These are phyloP conservation scores for Coreoperca whiteheadi DNA, from an alignment of 2,113 vertebrate species.

Conservation along the genomic window DNA sequence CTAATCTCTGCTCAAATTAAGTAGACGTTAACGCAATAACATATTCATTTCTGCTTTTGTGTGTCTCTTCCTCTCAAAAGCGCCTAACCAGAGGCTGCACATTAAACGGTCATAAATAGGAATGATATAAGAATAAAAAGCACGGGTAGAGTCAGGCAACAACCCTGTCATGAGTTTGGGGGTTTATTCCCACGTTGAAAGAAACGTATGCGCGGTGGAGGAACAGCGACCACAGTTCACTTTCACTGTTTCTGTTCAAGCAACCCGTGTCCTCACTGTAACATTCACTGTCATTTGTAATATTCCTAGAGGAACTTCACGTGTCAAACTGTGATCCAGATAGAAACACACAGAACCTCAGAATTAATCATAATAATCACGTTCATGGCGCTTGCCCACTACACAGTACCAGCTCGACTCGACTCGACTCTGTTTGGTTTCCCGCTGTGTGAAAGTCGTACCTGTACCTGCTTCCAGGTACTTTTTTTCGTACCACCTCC, in stretches of 20 bases:
- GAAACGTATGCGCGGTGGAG: too few species aligned
- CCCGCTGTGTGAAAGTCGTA: too few species aligned
- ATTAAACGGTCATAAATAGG: conserved; percentile 27
- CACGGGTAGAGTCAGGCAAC: neutral
- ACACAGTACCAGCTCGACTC: too few species aligned
- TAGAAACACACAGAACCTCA: neutral
- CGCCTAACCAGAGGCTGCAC: neutral
- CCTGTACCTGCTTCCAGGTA: too few species aligned
- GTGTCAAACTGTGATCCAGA: neutral
- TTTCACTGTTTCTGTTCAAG: neutral
- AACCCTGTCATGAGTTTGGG: neutral
- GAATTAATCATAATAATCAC: neutral
- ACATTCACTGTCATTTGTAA: too few species aligned
- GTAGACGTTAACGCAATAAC: conserved; percentile 1
- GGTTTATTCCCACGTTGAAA: neutral
- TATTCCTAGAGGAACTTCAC: neutral
- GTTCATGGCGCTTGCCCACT: too few species aligned
- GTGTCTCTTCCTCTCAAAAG: conserved; percentile 50
- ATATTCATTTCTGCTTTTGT: conserved; percentile 54
- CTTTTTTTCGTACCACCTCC: too few species aligned
- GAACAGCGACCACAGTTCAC: neutral
- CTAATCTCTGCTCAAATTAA: neutral
- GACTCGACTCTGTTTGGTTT: too few species aligned
- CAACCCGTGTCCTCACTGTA: neutral
- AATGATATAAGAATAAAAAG: neutral